A percentile compares a stretch with the other conserved stretches of the same genome.
phyloP scores from a whole-genome alignment of 92 coral and sea anemone genomes.

The Heteractis magnifica region DNA sequence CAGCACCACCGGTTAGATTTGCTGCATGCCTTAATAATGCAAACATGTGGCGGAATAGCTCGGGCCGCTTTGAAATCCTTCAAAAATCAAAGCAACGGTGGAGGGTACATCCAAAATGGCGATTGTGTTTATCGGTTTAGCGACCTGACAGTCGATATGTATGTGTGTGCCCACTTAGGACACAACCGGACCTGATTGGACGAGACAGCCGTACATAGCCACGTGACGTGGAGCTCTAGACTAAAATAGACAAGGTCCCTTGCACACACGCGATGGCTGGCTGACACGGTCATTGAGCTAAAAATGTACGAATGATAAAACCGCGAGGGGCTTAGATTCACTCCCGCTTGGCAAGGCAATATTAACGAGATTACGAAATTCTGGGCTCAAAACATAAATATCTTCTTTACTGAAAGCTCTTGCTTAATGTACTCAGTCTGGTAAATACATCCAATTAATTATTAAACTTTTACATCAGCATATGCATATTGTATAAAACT shows the following conservation, averaged over 20 bases:
- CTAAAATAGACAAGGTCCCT: not conserved
- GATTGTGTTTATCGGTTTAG: conserved; percentile 57
- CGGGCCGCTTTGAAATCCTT: conserved; percentile 16
- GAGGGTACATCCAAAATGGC: conserved; percentile 65
- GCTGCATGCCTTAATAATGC: not conserved
- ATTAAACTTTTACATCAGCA: too few relatives aligned
- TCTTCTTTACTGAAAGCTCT: too few relatives aligned
- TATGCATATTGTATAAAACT: too few relatives aligned
- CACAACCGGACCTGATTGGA: conserved; percentile 30
- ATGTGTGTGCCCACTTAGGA: conserved; percentile 17
- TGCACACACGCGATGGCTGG: not conserved
- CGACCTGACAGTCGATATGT: conserved; percentile 24
- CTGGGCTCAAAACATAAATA: too few relatives aligned
- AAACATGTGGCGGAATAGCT: not conserved
- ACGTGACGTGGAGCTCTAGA: conserved; percentile 15
- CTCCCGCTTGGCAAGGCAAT: too few relatives aligned
- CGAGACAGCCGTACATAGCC: conserved; percentile 20
- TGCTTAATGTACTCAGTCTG: too few relatives aligned
- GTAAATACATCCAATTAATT: too few relatives aligned
- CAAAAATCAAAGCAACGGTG: conserved; percentile 21
- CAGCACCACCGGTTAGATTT: not conserved
- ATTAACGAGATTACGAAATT: too few relatives aligned
- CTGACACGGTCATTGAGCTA: too few relatives aligned
- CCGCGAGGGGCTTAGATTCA: too few relatives aligned
- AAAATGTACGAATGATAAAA: too few relatives aligned